Evolutionary conservation across 2,888 invertebrate genomes (phyloP).

Genomic region (Cantharis rustica): DNA sequence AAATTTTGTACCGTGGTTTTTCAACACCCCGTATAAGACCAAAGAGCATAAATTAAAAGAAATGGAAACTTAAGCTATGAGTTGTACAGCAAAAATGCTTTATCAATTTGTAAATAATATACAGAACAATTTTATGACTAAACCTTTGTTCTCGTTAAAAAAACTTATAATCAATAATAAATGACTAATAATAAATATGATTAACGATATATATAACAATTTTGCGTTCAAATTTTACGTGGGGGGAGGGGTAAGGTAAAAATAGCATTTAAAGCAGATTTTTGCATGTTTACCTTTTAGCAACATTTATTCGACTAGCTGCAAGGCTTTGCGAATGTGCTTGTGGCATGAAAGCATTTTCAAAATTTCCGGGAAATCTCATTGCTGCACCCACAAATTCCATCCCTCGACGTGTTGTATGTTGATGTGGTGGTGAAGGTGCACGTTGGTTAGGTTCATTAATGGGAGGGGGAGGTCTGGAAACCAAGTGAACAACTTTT

Average conservation of each 20-base stretch:
- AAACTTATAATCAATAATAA: neutral
- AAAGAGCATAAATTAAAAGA: too few relatives aligned
- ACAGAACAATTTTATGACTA: neutral
- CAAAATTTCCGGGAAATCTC: conserved; percentile 60
- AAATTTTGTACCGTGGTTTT: too few relatives aligned
- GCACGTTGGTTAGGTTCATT: conserved; percentile 40
- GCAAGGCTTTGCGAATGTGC: conserved; percentile 59
- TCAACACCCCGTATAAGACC: too few relatives aligned
- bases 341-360: conserved; percentile 57
- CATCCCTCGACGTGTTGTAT: conserved; percentile 36
- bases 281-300: conserved; percentile 50
- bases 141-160: neutral
- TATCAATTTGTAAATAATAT: neutral
- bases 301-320: conserved; percentile 59
- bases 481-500: conserved; percentile 91
- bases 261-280: neutral
- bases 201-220: neutral
- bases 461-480: conserved; percentile 75
- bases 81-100: neutral
- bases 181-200: neutral
- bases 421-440: conserved; percentile 43
- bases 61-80: neutral
- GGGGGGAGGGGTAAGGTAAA: neutral
- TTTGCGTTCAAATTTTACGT: neutral
- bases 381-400: conserved; percentile 61